Evolutionary conservation across 2,797 vertebrate genomes (phyloP).

Genomic region (Muscicapa striata): DNA sequence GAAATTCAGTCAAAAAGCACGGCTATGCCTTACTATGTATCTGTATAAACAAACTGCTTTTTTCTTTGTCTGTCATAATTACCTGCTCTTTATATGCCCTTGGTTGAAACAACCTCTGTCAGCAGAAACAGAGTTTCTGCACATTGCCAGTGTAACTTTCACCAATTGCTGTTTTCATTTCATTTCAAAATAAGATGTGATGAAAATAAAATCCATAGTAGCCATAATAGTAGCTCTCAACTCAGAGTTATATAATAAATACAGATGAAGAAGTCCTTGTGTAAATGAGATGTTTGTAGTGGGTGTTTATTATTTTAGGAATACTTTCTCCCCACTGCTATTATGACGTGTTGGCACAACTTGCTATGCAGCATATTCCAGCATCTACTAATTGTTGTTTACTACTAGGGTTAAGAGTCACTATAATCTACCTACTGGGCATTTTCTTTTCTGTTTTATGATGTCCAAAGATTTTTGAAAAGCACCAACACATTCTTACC

Average conservation of each 20-base stretch:
- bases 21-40: background rate
- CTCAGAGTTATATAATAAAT: background rate
- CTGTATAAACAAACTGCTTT: background rate
- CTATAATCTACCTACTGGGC: background rate
- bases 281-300: background rate
- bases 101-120: background rate
- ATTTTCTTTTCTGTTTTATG: constrained; percentile 28
- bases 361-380: constrained; percentile 37
- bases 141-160: background rate
- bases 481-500: background rate
- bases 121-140: background rate
- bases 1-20: background rate
- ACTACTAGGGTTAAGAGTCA: background rate
- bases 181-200: background rate
- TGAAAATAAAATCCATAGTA: background rate
- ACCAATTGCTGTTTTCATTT: background rate
- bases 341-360: background rate
- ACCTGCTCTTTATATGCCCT: background rate
- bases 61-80: background rate
- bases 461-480: background rate
- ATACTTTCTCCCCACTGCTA: background rate
- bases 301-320: background rate
- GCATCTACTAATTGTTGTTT: constrained; percentile 29
- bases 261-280: background rate
- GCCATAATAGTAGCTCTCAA: background rate